Evolutionary conservation across 2,113 vertebrate genomes (phyloP).

Genomic region (Oreochromis aureus): DNA sequence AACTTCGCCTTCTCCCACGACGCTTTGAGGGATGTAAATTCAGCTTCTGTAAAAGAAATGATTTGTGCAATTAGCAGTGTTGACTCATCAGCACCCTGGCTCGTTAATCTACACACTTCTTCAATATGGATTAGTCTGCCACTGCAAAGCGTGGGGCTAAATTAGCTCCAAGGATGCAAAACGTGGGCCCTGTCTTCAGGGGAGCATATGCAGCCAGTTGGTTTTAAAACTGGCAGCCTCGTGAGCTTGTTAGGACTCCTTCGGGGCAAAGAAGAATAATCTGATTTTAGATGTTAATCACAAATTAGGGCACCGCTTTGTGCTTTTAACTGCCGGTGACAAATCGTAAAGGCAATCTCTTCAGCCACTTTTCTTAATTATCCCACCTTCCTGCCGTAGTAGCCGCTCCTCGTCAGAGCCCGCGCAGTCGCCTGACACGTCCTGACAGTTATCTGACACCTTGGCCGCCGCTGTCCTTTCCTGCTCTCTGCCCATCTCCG

Average conservation of each 20-base stretch:
- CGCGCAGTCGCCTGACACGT: background rate
- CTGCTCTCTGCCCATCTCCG: background rate
- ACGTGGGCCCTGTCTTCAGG: constrained; percentile 21
- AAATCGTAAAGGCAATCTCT: background rate
- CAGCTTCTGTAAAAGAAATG: constrained; percentile 53
- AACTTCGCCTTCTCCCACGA: constrained; percentile 73
- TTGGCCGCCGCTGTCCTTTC: background rate
- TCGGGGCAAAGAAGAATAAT: constrained; percentile 20
- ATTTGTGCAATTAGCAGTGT: constrained; percentile 48
- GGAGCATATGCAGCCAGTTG: constrained; percentile 14
- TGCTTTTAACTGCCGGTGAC: background rate
- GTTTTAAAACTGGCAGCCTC: constrained; percentile 31
- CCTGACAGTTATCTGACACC: constrained; percentile 18
- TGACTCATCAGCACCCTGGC: constrained; percentile 35
- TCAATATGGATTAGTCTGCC: constrained; percentile 46
- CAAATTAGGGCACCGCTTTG: background rate
- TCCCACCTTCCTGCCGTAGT: constrained; percentile 43
- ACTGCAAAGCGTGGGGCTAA: constrained; percentile 15
- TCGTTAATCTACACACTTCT: constrained; percentile 36
- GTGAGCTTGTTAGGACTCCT: constrained; percentile 23
- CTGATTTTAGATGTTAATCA: constrained; percentile 32
- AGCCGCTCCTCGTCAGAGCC: constrained; percentile 1
- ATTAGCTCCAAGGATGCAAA: constrained; percentile 37
- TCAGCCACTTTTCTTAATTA: background rate
- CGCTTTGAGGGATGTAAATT: constrained; percentile 52